Conservation (phyloP, 1,140 invertebrate species). For the Parapsyche elsis region DNA sequence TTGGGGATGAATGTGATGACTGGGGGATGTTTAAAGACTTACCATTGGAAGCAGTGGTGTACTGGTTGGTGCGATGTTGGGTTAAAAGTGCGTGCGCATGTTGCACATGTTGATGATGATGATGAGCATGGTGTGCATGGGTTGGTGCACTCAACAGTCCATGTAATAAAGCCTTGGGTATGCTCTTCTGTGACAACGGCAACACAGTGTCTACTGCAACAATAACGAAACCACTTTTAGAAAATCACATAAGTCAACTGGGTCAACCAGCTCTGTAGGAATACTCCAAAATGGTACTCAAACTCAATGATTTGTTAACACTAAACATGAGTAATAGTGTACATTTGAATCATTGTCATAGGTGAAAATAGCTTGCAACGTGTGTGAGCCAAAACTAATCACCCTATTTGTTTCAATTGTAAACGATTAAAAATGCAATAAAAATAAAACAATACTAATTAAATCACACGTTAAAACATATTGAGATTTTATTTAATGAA, state of each 20-base stretch:
- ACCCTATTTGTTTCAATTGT: too few relatives aligned
- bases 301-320: too few relatives aligned
- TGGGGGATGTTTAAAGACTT: constrained; percentile 44
- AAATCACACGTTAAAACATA: too few relatives aligned
- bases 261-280: too few relatives aligned
- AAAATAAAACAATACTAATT: too few relatives aligned
- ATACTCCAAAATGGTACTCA: too few relatives aligned
- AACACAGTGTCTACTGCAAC: constrained; percentile 57
- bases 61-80: constrained; percentile 60
- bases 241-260: not conserved
- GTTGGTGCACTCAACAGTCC: constrained; percentile 57
- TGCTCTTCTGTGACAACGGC: constrained; percentile 50
- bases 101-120: constrained; percentile 55
- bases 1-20: not conserved
- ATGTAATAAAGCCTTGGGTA: constrained; percentile 57
- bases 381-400: too few relatives aligned
- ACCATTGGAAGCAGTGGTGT: constrained; percentile 62
- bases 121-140: constrained; percentile 55
- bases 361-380: too few relatives aligned
- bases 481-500: too few relatives aligned
- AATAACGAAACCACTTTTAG: constrained; percentile 30
- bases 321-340: too few relatives aligned
- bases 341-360: too few relatives aligned
- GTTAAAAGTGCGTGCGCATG: constrained; percentile 55
- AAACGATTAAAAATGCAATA: too few relatives aligned